Evolutionary conservation across 2,888 invertebrate species (phyloP).

Genomic region (Timandra comae): DNA sequence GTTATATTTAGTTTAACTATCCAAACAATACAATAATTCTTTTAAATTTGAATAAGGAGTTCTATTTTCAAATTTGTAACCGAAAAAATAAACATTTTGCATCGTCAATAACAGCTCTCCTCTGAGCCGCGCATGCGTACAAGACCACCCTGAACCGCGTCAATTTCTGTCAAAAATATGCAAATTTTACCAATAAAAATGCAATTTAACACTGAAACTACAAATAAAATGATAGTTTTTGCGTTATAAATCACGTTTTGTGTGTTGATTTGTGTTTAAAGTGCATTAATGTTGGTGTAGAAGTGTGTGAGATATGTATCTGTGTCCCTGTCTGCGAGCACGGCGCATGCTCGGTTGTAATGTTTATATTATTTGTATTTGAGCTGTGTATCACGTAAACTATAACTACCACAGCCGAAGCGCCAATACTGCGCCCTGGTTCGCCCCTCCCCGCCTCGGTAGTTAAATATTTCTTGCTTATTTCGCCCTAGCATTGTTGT

Average conservation of each 20-base stretch:
- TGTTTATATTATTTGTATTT: slow-evolving; percentile 79
- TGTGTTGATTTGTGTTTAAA: slow-evolving; percentile 20
- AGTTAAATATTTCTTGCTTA: slow-evolving; percentile 79
- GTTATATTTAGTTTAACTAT: too few relatives aligned
- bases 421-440: slow-evolving; percentile 73
- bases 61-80: too few relatives aligned
- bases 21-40: too few relatives aligned
- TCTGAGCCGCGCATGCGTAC: slow-evolving; percentile 55
- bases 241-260: background rate
- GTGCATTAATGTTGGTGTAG: slow-evolving; percentile 6
- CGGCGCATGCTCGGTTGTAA: slow-evolving; percentile 72
- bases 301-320: slow-evolving; percentile 23
- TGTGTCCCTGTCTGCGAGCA: slow-evolving; percentile 55
- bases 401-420: slow-evolving; percentile 77
- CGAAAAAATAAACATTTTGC: slow-evolving; percentile 72
- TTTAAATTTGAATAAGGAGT: too few relatives aligned
- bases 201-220: slow-evolving; percentile 51
- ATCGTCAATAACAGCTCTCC: slow-evolving; percentile 67
- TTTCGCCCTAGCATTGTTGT: slow-evolving; percentile 78
- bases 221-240: slow-evolving; percentile 35
- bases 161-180: slow-evolving; percentile 70
- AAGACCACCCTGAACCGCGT: slow-evolving; percentile 27
- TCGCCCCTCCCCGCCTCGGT: slow-evolving; percentile 70
- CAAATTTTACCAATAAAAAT: slow-evolving; percentile 71
- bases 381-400: slow-evolving; percentile 79